phyloP scores from a whole-genome alignment of 2,888 invertebrate species.

The Petrolisthes cinctipes region DNA sequence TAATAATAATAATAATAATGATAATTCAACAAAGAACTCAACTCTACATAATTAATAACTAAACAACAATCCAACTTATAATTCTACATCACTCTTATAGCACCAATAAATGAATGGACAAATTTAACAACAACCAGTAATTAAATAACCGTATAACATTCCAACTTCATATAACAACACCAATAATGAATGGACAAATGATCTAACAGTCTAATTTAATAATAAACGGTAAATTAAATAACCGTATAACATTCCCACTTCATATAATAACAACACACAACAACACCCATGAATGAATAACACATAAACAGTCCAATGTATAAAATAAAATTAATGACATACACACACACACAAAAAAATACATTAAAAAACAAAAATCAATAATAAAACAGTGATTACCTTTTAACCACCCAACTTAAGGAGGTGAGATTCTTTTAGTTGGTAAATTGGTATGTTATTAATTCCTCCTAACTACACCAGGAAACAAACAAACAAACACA shows the following conservation, averaged over 20 bases:
- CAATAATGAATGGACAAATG: background rate
- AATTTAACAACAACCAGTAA: background rate
- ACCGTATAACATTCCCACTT: background rate
- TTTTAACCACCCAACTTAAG: too few relatives aligned
- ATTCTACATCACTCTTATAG: background rate
- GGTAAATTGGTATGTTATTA: too few relatives aligned
- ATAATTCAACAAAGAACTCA: background rate
- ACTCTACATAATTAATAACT: background rate
- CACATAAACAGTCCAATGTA: too few relatives aligned
- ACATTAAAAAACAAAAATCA: too few relatives aligned
- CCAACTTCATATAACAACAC: background rate
- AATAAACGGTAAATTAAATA: background rate
- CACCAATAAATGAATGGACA: background rate
- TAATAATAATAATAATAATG: too few relatives aligned
- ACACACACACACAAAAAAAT: too few relatives aligned
- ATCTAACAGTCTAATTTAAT: too few relatives aligned
- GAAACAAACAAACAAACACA: conserved; percentile 9
- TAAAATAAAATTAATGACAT: too few relatives aligned
- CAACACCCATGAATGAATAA: background rate
- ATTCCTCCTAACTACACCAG: too few relatives aligned
- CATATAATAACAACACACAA: too few relatives aligned
- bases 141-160: background rate
- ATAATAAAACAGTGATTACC: too few relatives aligned
- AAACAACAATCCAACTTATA: conserved; percentile 6
- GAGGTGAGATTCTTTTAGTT: too few relatives aligned